A percentile compares a stretch with the other conserved stretches of the same genome.
These are phyloP conservation scores for Myripristis jacobus DNA, from an alignment of 2,797 vertebrate species.

Conservation along the genomic window DNA sequence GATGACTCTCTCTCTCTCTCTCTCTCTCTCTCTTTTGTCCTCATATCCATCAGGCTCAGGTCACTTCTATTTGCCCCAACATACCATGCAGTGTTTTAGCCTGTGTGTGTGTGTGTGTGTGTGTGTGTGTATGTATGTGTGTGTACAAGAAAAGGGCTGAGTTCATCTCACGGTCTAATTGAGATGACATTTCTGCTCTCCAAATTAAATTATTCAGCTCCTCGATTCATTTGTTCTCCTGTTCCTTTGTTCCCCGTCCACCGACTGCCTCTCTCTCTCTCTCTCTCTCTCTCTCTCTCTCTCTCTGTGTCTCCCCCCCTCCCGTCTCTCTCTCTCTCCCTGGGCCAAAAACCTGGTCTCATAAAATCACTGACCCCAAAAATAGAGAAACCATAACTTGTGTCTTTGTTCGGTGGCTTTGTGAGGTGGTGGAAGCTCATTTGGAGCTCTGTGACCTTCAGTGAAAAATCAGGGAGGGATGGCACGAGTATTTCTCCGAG, in stretches of 20 bases:
- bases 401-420: constrained; percentile 48
- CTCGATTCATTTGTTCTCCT: constrained; percentile 66
- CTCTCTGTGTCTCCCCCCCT: too few species aligned
- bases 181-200: constrained; percentile 67
- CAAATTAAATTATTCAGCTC: constrained; percentile 77
- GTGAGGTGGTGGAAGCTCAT: constrained; percentile 35
- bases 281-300: constrained; percentile 41
- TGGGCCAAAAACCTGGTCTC: constrained; percentile 60
- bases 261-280: constrained; percentile 45
- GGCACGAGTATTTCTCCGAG: constrained; percentile 17
- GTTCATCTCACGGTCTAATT: constrained; percentile 68
- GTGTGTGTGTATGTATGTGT: not conserved
- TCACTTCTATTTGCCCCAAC: constrained; percentile 46
- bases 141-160: constrained; percentile 16
- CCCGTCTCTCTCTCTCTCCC: too few species aligned
- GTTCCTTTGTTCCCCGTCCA: constrained; percentile 59
- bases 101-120: not conserved
- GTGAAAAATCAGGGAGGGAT: constrained; percentile 35
- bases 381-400: constrained; percentile 58
- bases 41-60: constrained; percentile 30
- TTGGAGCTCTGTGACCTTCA: constrained; percentile 55
- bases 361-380: constrained; percentile 67
- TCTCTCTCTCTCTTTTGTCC: constrained; percentile 38
- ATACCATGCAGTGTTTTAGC: not conserved
- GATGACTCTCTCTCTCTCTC: constrained; percentile 39